phyloP scores from a whole-genome alignment of 2,888 invertebrate genomes.

The Abrostola triplasia region DNA sequence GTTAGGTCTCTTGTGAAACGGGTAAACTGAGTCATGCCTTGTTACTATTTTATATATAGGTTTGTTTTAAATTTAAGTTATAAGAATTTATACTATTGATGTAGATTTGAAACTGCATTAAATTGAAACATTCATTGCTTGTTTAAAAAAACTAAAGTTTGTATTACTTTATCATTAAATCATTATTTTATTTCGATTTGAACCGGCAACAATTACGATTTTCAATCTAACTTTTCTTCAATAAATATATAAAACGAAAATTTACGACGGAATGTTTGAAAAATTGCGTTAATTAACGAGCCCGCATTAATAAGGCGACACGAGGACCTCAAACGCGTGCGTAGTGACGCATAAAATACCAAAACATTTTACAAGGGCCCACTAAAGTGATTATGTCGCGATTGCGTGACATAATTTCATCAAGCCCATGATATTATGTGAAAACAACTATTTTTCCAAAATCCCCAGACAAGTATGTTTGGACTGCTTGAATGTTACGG shows the following conservation, averaged over 20 bases:
- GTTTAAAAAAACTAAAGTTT: not conserved
- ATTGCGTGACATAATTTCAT: conserved; percentile 69
- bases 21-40: not conserved
- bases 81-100: too few relatives aligned
- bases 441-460: conserved; percentile 53
- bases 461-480: conserved; percentile 39
- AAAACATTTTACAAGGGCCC: conserved; percentile 55
- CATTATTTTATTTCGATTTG: too few relatives aligned
- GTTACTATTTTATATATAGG: not conserved
- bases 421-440: conserved; percentile 55
- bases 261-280: conserved; percentile 20
- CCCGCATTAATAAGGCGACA: conserved; percentile 29
- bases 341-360: conserved; percentile 48
- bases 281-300: conserved; percentile 39
- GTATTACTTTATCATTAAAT: too few relatives aligned
- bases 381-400: conserved; percentile 61
- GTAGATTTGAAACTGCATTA: too few relatives aligned
- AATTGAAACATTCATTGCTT: too few relatives aligned
- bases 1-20: conserved; percentile 12
- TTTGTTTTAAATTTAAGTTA: too few relatives aligned
- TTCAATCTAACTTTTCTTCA: not conserved
- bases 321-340: conserved; percentile 38
- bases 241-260: conserved; percentile 5
- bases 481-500: conserved; percentile 26
- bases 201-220: too few relatives aligned